Evolutionary conservation across 2,888 invertebrate species (phyloP).

Genomic region (Nomada fucata): DNA sequence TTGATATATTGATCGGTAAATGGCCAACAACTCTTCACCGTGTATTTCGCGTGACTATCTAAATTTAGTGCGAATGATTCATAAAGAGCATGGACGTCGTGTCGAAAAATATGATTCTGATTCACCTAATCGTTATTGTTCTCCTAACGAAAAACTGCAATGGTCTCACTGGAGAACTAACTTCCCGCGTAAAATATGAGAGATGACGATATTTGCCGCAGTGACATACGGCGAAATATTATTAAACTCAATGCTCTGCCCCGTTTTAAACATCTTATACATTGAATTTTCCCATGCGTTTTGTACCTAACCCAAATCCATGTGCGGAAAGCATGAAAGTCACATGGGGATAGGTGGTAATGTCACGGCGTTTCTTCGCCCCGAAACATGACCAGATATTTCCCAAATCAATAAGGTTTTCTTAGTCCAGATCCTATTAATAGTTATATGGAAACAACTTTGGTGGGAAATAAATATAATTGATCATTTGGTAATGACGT

Average conservation of each 20-base stretch:
- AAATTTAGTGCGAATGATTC: conserved; percentile 31
- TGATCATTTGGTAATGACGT: conserved; percentile 45
- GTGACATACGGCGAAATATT: background rate
- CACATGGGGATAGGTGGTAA: conserved; percentile 71
- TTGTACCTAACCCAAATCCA: conserved; percentile 41
- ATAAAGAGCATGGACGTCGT: conserved; percentile 2
- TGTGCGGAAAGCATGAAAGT: conserved; percentile 74
- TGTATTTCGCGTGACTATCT: background rate
- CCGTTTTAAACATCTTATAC: background rate
- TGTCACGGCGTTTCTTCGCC: background rate
- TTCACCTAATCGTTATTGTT: conserved; percentile 25
- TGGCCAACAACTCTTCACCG: background rate
- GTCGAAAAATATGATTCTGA: conserved; percentile 24
- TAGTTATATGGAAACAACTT: background rate
- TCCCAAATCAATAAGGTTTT: conserved; percentile 25
- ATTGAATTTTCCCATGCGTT: conserved; percentile 7
- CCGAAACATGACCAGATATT: conserved; percentile 12
- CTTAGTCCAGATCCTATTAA: background rate
- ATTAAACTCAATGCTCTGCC: background rate
- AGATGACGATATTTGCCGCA: background rate
- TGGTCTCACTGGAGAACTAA: background rate
- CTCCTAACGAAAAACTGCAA: background rate
- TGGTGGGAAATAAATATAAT: background rate
- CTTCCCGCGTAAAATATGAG: background rate
- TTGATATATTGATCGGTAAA: background rate